Conservation (phyloP, 2,888 invertebrate species). For the Drosophila subquinaria region DNA sequence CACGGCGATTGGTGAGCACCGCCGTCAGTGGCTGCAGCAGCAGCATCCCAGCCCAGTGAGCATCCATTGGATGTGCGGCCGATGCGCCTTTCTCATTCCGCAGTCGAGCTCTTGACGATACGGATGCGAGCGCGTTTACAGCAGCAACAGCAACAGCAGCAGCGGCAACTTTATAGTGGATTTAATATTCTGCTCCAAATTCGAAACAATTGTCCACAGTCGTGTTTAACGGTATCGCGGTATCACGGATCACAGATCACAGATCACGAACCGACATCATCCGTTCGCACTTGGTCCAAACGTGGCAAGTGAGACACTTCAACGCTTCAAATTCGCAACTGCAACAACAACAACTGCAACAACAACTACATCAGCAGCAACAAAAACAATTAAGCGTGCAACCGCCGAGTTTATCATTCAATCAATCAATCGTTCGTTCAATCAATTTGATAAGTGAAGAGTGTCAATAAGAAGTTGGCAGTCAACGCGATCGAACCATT, state of each 20-base stretch:
- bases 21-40: constrained; percentile 18
- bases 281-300: constrained; percentile 71
- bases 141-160: constrained; percentile 1
- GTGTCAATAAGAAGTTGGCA: constrained; percentile 40
- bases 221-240: constrained; percentile 11
- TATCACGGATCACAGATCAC: constrained; percentile 20
- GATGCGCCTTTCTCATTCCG: constrained; percentile 75
- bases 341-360: constrained; percentile 34
- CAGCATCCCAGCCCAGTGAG: constrained; percentile 11
- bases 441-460: constrained; percentile 52
- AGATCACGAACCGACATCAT: constrained; percentile 38
- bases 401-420: constrained; percentile 43
- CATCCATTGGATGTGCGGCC: constrained; percentile 50
- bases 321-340: constrained; percentile 65
- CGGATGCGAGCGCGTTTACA: constrained; percentile 66
- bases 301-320: constrained; percentile 82
- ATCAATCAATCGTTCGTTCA: constrained; percentile 68
- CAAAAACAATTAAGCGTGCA: constrained; percentile 63
- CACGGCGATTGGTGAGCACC: constrained; percentile 53
- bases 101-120: constrained; percentile 68
- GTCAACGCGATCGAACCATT: constrained; percentile 66
- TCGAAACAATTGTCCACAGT: constrained; percentile 33
- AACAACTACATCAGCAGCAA: constrained; percentile 53
- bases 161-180: constrained; percentile 6
- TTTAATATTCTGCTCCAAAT: constrained; percentile 19